Evolutionary conservation across 35 echinoderm and acorn worm genomes (phyloP).

Genomic region (Heliocidaris erythrogramma): DNA sequence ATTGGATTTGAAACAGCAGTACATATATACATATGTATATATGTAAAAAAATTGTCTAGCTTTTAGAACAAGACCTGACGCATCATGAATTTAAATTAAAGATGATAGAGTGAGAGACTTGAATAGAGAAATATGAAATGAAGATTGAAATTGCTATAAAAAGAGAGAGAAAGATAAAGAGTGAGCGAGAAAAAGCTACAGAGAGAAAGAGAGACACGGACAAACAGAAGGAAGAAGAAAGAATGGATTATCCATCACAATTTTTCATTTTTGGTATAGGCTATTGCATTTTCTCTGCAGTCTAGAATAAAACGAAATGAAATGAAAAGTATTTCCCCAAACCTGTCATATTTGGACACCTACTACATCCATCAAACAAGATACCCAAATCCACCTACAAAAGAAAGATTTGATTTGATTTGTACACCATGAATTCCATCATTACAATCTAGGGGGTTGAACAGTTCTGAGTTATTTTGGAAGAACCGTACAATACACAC

Average conservation of each 20-base stretch:
- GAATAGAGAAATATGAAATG: too few species aligned
- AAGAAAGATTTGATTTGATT: neutral
- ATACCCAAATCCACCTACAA: neutral
- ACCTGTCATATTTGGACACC: neutral
- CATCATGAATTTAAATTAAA: too few species aligned
- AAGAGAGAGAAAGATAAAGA: too few species aligned
- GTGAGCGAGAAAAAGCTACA: neutral
- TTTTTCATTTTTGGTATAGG: neutral
- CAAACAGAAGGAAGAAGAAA: neutral
- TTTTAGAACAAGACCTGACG: too few species aligned
- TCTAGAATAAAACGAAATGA: neutral
- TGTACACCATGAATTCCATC: neutral
- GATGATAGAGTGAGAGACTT: too few species aligned
- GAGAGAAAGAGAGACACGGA: neutral
- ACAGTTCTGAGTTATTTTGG: neutral
- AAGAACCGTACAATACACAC: neutral
- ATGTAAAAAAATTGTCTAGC: too few species aligned
- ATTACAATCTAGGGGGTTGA: neutral
- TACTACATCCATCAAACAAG: neutral
- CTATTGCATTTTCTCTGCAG: neutral
- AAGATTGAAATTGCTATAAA: too few species aligned
- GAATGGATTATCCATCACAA: neutral
- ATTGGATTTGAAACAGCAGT: too few species aligned
- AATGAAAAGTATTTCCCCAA: neutral
- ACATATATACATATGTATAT: too few species aligned